Evolutionary conservation across 2,888 invertebrate species (phyloP), one percentile per base, ranked within the genome.

Genomic region (Pristionchus mayeri): DNA sequence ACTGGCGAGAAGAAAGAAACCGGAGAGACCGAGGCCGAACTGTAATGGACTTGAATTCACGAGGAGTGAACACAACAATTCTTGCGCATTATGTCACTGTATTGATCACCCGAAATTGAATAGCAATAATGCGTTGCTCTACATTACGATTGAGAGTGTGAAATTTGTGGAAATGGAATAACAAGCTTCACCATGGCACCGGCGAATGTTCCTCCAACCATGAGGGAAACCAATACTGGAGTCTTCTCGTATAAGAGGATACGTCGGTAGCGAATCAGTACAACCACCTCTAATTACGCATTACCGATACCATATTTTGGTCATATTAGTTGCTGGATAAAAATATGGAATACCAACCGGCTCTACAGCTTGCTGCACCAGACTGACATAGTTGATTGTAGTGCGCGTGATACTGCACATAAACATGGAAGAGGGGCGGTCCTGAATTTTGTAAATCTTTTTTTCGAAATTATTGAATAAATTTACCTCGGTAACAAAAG

Each of bases 401-500:
- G n/a, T 40, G 0, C 67, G 67, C 0, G 40, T 21, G n/a, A 67
- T 16, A n/a, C 67, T 67, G 37, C 67, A 67, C 4, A 37, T 6
- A 27, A 67, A 67, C n/a, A 67, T 21, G 37, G 37, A 18, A 7
- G 67, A 67, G 0, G 13, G 37, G 4, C 34, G 67, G n/a, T 67
- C 81, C 44, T 81, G 34, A 52, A 81, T 7, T n/a, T n/a, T n/a
- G 54, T 54, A 54, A 13, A 54, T 54, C 16, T 54, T 54, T 54
- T 7, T 44, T 40, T 6, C 83, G 16, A n/a, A 9, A 67, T n/a
- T n/a, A 50, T 4, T 30, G 3, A 93, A 93, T 71, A 81, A 27
- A 93, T 93, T 89, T 93, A 4, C 86, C 93, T 86, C 40, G 1
- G 67, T 67, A 3, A 67, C 67, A 21, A 18, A 34, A 34, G 21